Evolutionary conservation across 2,113 vertebrate species (phyloP).

Genomic region (Pachypanchax playfairii): DNA sequence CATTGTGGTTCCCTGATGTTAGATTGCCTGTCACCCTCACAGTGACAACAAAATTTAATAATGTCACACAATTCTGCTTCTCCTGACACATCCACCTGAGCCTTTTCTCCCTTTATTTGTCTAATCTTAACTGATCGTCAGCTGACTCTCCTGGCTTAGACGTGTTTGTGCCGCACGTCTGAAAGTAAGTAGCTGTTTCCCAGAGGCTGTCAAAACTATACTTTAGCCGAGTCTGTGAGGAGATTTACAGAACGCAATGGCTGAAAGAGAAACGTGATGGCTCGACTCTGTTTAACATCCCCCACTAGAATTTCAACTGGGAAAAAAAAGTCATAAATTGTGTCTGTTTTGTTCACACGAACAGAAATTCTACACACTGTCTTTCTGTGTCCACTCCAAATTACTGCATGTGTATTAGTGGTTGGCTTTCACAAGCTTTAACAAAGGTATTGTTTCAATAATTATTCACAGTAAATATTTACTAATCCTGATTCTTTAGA

Average conservation of each 20-base stretch:
- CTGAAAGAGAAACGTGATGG: background rate
- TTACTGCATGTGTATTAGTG: background rate
- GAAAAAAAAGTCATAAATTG: background rate
- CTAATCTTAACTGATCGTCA: background rate
- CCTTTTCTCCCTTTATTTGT: background rate
- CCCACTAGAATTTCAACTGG: background rate
- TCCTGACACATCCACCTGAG: background rate
- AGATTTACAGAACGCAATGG: background rate
- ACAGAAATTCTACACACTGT: background rate
- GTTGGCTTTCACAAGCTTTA: too few relatives aligned
- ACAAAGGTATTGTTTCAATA: too few relatives aligned
- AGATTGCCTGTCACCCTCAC: slow-evolving; percentile 1
- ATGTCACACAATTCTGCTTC: background rate
- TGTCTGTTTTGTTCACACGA: slow-evolving; percentile 5
- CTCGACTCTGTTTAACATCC: background rate
- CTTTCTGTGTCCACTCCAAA: background rate
- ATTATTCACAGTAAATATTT: too few relatives aligned
- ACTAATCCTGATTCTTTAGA: too few relatives aligned
- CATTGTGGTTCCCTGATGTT: background rate
- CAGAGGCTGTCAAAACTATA: background rate
- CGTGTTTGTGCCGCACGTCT: background rate
- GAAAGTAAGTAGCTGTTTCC: background rate
- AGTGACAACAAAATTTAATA: slow-evolving; percentile 3
- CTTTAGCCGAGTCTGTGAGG: background rate
- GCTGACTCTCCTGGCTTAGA: background rate